Base-by-base conservation (phyloP, 2,113 vertebrate genomes). In the Triplophysa siluroides region DNA sequence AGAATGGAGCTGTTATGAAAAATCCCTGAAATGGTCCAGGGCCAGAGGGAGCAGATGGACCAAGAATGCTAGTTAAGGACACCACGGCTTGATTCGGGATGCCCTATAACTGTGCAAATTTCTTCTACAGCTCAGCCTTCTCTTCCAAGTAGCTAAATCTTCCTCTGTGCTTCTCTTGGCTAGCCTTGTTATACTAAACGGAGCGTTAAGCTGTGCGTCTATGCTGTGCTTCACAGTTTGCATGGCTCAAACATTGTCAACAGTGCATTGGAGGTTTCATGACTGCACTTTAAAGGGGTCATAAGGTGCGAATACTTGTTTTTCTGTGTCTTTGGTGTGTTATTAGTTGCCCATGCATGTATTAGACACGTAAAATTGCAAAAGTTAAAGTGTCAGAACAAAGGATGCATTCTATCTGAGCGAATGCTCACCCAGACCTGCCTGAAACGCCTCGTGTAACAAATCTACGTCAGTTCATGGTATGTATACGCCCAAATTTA, bases 121-220 rank as follows among this genome's bases (percentile, higher is more conserved):
- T 52, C 60, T 33, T 66, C 60, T 23, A 19, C 41, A 73, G 80
- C 74, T 76, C 74, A 50, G 43, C 65, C 14, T 3, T 61, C 65
- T 23, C 74, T 52, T 65, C 19, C 14, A 61, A 11, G 38, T 58
- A 21, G 62, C 60, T 23, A 7, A 73, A 38, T 60, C 63, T 62
- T 54, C 45, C 68, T 65, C 43, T 24, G 41, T 67, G 41, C 76
- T 38, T 66, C 50, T 66, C 62, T 78, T 67, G 76, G 75, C 81
- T 11, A 24, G 26, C 16, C n/a, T 29, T 26, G 78, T 74, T 62
- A 66, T 75, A 23, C 19, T 67, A 33, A 64, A 66, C 47, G 43
- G 10, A 61, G 60, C 19, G 45, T 21, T n/a, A 47, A 50, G 65
- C 63, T 18, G 4, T 58, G 74, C 9, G n/a, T 79, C 23, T 33